Evolutionary conservation across 64 coral and sea anemone genomes (phyloP).

Genomic region (Pachyseris speciosa): DNA sequence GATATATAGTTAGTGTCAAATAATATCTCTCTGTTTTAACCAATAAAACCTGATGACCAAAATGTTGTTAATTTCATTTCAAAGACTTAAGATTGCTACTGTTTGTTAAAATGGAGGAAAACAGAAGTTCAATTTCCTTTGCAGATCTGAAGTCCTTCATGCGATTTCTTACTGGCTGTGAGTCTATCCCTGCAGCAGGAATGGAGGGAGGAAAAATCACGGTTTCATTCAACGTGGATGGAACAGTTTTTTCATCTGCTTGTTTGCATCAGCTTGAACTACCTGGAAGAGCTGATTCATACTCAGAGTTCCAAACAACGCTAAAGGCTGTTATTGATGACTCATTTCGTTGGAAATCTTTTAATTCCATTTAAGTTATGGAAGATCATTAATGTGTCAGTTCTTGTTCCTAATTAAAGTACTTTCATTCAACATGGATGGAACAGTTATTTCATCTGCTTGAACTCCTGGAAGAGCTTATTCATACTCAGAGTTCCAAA

Average conservation of each 20-base stretch:
- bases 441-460: too few species aligned
- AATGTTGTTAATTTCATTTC: too few species aligned
- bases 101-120: conserved; percentile 19
- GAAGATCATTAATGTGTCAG: conserved; percentile 27
- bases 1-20: too few species aligned
- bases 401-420: conserved; percentile 32
- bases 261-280: conserved; percentile 52
- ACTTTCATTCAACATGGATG: too few species aligned
- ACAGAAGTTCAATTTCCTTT: conserved; percentile 6
- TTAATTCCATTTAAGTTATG: conserved; percentile 26
- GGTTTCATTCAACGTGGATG: conserved; percentile 31
- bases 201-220: conserved; percentile 41
- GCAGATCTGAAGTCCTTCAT: conserved; percentile 27
- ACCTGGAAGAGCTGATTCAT: conserved; percentile 40
- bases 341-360: conserved; percentile 20
- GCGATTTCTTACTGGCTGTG: conserved; percentile 43
- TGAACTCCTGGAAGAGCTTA: too few species aligned
- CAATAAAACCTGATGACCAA: too few species aligned
- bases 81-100: too few species aligned
- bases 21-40: too few species aligned
- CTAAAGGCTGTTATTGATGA: conserved; percentile 25
- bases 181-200: conserved; percentile 41
- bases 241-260: conserved; percentile 29
- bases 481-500: too few species aligned
- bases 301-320: conserved; percentile 43